Base-by-base conservation (phyloP, 2,797 vertebrate species). In the Coilia nasus region DNA sequence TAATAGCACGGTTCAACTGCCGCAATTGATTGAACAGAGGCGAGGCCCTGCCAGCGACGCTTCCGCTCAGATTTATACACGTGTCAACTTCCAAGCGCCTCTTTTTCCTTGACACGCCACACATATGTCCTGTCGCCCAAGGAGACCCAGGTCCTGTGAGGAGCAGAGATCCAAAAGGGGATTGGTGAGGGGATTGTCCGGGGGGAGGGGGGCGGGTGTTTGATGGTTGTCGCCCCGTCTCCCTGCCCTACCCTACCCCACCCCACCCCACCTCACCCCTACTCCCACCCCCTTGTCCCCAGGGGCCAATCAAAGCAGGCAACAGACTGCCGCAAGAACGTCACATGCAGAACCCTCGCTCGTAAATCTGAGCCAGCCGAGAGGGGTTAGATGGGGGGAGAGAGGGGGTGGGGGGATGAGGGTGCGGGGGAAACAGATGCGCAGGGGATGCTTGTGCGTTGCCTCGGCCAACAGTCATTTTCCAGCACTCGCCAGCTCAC, bases 41-140 rank as follows among this genome's bases (percentile, higher is more conserved):
- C 82, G 44, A 67, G 85, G 56, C 67, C 81, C 85, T 83, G 54
- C 62, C 25, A 15, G 31, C 25, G 46, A 83, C 46, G 82, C 81
- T 7, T 3, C 81, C 85, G 86, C 81, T 87, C 47, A 91, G 91
- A 94, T 95, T 93, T 94, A 93, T 93, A 91, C 87, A 89, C 88
- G 89, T 93, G 94, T 94, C 93, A 93, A 86, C 84, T 50, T 83
- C 90, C 89, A 92, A 93, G 92, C 90, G 87, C 87, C 71, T 84
- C 87, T 91, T 84, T 81, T 86, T 10, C 50, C 64, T 31, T 88
- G 91, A 91, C 87, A 85, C 86, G 78, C 88, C 88, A 88, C 91
- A 89, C 91, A 88, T 91, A 90, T 88, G 85, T 85, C 86, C 87
- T 84, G 90, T 89, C 90, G 89, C 88, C 88, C 89, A 86, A 90